These are phyloP conservation scores for Phainopepla nitens DNA, from an alignment of 2,113 vertebrate species.

Conservation along the genomic window DNA sequence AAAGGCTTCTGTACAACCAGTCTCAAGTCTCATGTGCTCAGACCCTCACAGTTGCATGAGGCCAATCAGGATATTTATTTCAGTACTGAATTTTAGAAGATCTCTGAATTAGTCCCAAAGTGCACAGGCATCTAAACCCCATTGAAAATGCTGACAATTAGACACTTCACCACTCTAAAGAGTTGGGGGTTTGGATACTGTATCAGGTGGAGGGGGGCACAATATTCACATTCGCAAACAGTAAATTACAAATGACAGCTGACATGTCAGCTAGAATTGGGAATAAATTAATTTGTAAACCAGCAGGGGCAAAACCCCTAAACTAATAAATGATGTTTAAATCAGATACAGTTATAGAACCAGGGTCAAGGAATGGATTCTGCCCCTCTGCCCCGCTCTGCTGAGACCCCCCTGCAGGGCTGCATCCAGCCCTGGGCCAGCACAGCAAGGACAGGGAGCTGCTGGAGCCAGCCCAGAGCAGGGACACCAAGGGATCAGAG, in stretches of 20 bases:
- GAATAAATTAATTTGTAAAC: neutral
- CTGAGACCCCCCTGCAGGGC: neutral
- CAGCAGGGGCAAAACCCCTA: neutral
- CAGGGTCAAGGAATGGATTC: neutral
- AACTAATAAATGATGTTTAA: neutral
- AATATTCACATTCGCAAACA: neutral
- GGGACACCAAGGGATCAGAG: too few species aligned
- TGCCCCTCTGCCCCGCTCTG: neutral
- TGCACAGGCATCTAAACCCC: neutral
- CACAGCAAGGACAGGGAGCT: neutral
- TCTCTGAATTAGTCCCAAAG: neutral
- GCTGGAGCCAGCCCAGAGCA: too few species aligned
- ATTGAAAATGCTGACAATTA: neutral
- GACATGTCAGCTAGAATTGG: neutral
- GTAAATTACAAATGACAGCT: neutral
- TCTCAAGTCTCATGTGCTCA: neutral
- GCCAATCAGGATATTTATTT: neutral
- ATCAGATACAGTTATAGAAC: neutral
- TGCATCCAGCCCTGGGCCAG: neutral
- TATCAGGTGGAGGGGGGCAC: neutral
- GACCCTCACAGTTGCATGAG: neutral
- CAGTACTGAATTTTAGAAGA: neutral
- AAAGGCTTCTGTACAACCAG: neutral
- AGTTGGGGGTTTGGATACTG: neutral
- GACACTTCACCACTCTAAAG: neutral